Evolutionary conservation across 2,888 invertebrate genomes (phyloP).

Genomic region (Protodeltote pygarga): DNA sequence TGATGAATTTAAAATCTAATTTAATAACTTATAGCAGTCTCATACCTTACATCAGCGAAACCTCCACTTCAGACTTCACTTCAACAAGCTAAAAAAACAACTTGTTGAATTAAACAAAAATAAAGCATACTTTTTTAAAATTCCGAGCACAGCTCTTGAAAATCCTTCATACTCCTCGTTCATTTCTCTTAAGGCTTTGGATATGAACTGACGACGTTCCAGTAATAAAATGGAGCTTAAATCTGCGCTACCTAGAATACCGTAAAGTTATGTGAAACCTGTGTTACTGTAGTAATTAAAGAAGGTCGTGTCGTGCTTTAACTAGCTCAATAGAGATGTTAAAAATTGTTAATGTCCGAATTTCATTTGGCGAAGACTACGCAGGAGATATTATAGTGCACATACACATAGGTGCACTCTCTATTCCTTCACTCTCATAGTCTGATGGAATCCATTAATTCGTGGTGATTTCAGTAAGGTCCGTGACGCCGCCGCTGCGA

Average conservation of each 20-base stretch:
- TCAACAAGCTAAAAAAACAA: background rate
- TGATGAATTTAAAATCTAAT: too few species aligned
- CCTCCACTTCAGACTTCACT: too few species aligned
- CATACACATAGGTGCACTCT: too few species aligned
- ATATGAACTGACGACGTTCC: conserved; percentile 43
- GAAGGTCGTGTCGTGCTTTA: conserved; percentile 46
- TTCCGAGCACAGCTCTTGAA: conserved; percentile 9
- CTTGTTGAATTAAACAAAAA: conserved; percentile 26
- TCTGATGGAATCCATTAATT: too few species aligned
- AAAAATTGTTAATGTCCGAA: conserved; percentile 44
- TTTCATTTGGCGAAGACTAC: conserved; percentile 8
- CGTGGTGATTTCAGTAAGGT: too few species aligned
- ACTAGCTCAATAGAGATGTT: too few species aligned
- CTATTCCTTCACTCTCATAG: too few species aligned
- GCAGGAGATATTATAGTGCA: too few species aligned
- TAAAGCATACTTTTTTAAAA: background rate
- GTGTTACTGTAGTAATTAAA: conserved; percentile 60
- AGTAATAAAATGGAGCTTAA: conserved; percentile 37
- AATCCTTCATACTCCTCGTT: conserved; percentile 2
- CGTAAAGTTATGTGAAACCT: conserved; percentile 42
- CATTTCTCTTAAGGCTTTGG: conserved; percentile 10
- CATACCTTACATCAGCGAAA: too few species aligned
- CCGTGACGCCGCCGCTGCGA: too few species aligned
- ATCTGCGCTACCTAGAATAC: conserved; percentile 22
- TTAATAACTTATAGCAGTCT: too few species aligned